Conservation (phyloP, 2,888 invertebrate species). For the Junonia oenone region DNA sequence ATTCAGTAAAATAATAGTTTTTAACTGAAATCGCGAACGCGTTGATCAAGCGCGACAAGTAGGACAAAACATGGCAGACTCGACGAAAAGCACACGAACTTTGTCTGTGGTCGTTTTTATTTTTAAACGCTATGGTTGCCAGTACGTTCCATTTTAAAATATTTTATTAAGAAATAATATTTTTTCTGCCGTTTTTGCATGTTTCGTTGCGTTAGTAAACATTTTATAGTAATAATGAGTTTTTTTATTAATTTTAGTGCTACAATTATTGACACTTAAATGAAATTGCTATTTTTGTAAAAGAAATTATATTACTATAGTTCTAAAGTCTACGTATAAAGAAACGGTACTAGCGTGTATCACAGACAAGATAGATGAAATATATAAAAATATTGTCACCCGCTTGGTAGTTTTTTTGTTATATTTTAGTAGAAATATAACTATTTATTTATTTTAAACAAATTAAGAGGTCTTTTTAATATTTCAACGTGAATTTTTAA, state of each 20-base stretch:
- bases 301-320: background rate
- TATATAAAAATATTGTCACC: slow-evolving; percentile 18
- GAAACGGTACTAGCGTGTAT: slow-evolving; percentile 32
- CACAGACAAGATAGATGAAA: slow-evolving; percentile 40
- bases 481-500: too few relatives aligned
- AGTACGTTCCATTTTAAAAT: slow-evolving; percentile 27
- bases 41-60: slow-evolving; percentile 78
- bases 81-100: slow-evolving; percentile 63
- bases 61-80: slow-evolving; percentile 80
- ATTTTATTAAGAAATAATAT: background rate
- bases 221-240: too few relatives aligned
- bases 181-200: background rate
- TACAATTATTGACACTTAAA: background rate
- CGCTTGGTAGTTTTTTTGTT: slow-evolving; percentile 1
- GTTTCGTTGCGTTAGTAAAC: too few relatives aligned
- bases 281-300: background rate
- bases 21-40: slow-evolving; percentile 68
- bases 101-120: slow-evolving; percentile 67
- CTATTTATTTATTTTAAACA: background rate
- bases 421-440: slow-evolving; percentile 3
- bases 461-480: too few relatives aligned
- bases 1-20: slow-evolving; percentile 70
- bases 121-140: slow-evolving; percentile 52
- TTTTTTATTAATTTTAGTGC: too few relatives aligned
- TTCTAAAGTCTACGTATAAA: slow-evolving; percentile 33